phyloP scores from a whole-genome alignment of 2,888 invertebrate genomes.

The Gari tellinella region DNA sequence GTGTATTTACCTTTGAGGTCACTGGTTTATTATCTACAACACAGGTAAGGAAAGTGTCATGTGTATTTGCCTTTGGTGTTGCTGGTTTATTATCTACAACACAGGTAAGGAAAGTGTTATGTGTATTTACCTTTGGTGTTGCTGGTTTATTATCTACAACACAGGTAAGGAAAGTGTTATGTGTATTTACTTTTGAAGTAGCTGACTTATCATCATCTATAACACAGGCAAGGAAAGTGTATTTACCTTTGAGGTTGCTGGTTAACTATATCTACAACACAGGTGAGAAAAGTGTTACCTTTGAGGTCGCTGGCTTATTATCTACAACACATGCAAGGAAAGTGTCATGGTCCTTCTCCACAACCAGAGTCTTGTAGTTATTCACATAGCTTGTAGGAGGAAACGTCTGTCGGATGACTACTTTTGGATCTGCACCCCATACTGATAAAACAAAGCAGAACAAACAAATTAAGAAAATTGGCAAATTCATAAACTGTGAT shows the following conservation, averaged over 20 bases:
- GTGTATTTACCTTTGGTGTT: conserved; percentile 61
- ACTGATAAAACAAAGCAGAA: too few species aligned
- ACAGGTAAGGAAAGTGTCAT: too few species aligned
- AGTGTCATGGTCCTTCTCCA: conserved; percentile 70
- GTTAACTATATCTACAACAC: too few species aligned
- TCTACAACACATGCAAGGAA: conserved; percentile 76
- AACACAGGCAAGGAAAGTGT: too few species aligned
- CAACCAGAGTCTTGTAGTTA: conserved; percentile 59
- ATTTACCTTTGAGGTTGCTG: too few species aligned
- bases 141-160: conserved; percentile 74
- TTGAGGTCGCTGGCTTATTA: conserved; percentile 67
- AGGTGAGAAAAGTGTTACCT: conserved; percentile 50
- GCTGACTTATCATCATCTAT: too few species aligned
- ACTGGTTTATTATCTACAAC: too few species aligned
- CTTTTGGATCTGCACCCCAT: conserved; percentile 77
- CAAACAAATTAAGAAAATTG: too few species aligned
- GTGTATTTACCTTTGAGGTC: conserved; percentile 64
- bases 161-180: conserved; percentile 75
- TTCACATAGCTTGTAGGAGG: conserved; percentile 78
- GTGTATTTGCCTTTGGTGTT: conserved; percentile 62
- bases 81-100: conserved; percentile 74
- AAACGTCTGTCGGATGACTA: conserved; percentile 74
- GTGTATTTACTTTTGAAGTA: too few species aligned
- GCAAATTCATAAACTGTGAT: too few species aligned
- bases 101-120: conserved; percentile 70